Base-by-base conservation (phyloP, 2,888 invertebrate genomes). In the Drepana falcataria region DNA sequence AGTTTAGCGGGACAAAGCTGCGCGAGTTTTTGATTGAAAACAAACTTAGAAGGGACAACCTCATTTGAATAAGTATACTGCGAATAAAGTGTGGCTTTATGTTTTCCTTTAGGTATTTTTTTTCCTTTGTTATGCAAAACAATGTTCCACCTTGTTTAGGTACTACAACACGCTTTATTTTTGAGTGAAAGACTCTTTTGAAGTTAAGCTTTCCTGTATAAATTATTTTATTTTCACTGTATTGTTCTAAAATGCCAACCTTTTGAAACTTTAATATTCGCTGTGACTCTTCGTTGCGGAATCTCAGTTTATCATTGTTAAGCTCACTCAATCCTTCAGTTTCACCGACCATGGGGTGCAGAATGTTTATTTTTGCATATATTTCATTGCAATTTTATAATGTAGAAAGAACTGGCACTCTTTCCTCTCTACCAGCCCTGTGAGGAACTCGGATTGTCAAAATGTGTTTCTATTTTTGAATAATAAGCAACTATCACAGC, bases 31-130 rank as follows among this genome's bases (percentile, higher is more conserved):
- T 91, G 91, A 91, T 91, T 91, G 91, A 91, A 91, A 91, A 90
- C 88, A 91, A 91, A 91, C 91, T 91, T 90, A 88, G 91, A 89
- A 91, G 91, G 91, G 90, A 91, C 91, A 85, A 87, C 83, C 88
- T 91, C 91, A 90, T 91, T 91, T 91, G 90, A 91, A 91, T 91
- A 91, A 91, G 91, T 91, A 91, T 91, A 89, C 87, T 85, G 86
- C 86, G 88, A 90, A 91, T 90, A 90, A 91, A 90, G 91, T 90
- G 91, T 90, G 90, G 90, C 88, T 91, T 91, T 87, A 90, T 90
- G 90, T 90, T 91, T 91, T 90, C 87, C 88, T 90, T 89, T 86
- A 85, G 88, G 88, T 88, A 87, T 88, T 90, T 89, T 90, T 89
- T 86, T 83, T 69, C 85, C 88, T 91, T 91, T 91, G 90, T 91